These are phyloP conservation scores for Toxotes lorentzi DNA, from an alignment of 2,797 vertebrate genomes.

Conservation along the genomic window DNA sequence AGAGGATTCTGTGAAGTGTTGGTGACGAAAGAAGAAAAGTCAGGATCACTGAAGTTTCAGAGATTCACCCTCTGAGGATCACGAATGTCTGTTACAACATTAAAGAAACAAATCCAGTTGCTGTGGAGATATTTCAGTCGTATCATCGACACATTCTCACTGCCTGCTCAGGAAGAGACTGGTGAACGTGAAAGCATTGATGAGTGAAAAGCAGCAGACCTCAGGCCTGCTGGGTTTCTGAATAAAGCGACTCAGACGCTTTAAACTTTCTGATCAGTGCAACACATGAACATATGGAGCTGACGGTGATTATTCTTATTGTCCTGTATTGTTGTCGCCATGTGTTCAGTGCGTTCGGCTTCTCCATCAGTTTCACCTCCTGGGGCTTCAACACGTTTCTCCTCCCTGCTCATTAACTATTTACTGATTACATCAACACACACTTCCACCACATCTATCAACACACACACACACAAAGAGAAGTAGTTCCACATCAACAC, in stretches of 20 bases:
- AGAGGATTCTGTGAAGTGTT: no score
- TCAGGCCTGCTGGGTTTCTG: not conserved
- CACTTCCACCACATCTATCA: slow-evolving; percentile 20
- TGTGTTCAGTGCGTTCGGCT: not conserved
- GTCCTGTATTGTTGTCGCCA: not conserved
- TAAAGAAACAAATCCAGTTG: not conserved
- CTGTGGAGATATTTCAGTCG: not conserved
- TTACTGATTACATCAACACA: slow-evolving; percentile 55
- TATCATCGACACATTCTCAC: not conserved
- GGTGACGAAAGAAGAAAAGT: no score
- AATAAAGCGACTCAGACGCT: not conserved
- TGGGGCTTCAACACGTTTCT: slow-evolving; percentile 6
- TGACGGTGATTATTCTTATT: not conserved
- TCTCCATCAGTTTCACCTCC: slow-evolving; percentile 28
- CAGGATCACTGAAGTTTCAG: no score
- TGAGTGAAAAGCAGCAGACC: accelerated
- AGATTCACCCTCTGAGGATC: no score
- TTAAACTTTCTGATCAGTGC: not conserved
- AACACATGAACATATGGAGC: not conserved
- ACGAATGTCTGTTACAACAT: not conserved
- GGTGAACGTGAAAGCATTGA: not conserved
- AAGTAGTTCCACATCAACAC: slow-evolving; percentile 31
- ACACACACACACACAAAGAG: slow-evolving; percentile 1
- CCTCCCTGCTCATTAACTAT: slow-evolving; percentile 60
- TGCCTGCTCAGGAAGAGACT: not conserved